Evolutionary conservation across 2,113 vertebrate species (phyloP).

Genomic region (Notarius lentiginosus): DNA sequence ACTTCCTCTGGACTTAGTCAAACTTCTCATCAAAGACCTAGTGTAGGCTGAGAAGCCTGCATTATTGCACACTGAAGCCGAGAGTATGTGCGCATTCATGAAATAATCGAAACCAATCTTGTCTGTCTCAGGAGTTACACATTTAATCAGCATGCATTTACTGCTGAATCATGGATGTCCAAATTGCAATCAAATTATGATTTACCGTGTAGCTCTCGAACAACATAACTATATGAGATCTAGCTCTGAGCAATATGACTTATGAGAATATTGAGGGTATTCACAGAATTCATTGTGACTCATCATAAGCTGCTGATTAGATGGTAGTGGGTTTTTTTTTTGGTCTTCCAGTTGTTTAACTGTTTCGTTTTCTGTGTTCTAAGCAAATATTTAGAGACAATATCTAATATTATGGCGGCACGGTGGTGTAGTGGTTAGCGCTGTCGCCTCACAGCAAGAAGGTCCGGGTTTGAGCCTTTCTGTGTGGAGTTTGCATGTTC

Average conservation of each 20-base stretch:
- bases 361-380: not conserved
- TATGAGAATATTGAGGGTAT: not conserved
- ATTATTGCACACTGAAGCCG: not conserved
- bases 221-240: not conserved
- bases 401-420: not conserved
- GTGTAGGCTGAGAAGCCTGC: conserved; percentile 28
- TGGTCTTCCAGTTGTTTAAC: not conserved
- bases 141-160: not conserved
- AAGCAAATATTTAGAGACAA: not conserved
- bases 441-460: too few relatives aligned
- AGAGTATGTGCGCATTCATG: conserved; percentile 12
- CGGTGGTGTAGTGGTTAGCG: too few relatives aligned
- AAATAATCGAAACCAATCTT: conserved; percentile 10
- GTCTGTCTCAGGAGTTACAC: not conserved
- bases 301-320: not conserved
- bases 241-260: not conserved
- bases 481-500: too few relatives aligned
- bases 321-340: not conserved
- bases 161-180: not conserved
- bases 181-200: not conserved
- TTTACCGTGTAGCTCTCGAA: not conserved
- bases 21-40: conserved; percentile 35
- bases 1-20: conserved; percentile 50
- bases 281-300: not conserved
- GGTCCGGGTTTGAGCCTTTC: too few relatives aligned